Conservation (phyloP, 1,140 invertebrate genomes). For the Drosophila sp. region DNA sequence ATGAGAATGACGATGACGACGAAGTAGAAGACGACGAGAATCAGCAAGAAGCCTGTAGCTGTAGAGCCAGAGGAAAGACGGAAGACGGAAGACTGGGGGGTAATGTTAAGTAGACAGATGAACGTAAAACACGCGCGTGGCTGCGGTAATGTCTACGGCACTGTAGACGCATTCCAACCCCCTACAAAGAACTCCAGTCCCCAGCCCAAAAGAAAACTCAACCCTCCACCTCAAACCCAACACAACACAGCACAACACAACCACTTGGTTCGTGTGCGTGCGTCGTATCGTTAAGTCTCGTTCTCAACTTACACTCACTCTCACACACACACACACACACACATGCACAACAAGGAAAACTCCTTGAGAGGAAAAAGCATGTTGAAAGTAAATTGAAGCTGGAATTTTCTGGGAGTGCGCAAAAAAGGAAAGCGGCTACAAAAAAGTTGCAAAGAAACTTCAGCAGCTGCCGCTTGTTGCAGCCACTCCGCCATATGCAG, state of each 20-base stretch:
- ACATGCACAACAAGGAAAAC: conserved; percentile 49
- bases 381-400: conserved; percentile 81
- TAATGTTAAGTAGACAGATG: conserved; percentile 81
- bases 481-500: conserved; percentile 30
- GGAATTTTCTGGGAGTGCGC: conserved; percentile 71
- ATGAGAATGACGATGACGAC: neutral
- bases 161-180: conserved; percentile 44
- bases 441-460: conserved; percentile 71
- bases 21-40: neutral
- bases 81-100: neutral
- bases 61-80: neutral
- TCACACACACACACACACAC: neutral
- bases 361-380: conserved; percentile 69
- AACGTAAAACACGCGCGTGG: conserved; percentile 82
- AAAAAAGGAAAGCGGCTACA: conserved; percentile 52
- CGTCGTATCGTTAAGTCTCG: conserved; percentile 69
- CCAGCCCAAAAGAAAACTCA: neutral
- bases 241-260: neutral
- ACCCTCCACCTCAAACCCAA: neutral
- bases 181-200: neutral
- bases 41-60: neutral
- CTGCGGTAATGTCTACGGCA: conserved; percentile 79
- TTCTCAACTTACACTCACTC: neutral
- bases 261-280: conserved; percentile 60
- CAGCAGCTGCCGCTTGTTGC: conserved; percentile 52